Percentiles rank a stretch among this genome's conserved stretches.
These are phyloP conservation scores for Macrochelys suwanniensis DNA, from an alignment of 2,797 vertebrate genomes.

Conservation along the genomic window DNA sequence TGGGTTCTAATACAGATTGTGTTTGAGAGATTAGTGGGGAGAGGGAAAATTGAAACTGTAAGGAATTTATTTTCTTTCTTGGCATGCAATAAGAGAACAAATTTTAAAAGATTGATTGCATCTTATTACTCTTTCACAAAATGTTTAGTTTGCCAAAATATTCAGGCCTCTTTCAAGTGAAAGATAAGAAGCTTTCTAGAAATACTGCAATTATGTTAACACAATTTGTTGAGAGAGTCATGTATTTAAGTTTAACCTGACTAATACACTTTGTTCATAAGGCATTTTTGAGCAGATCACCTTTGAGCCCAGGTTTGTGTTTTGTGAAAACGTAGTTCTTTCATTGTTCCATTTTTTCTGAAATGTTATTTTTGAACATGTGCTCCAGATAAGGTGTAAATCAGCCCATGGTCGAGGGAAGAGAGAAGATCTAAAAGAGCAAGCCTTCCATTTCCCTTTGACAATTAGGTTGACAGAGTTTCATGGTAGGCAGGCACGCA, in stretches of 20 bases:
- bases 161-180: neutral
- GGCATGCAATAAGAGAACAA: neutral
- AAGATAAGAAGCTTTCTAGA: neutral
- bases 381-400: neutral
- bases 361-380: neutral
- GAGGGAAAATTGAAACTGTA: rapidly evolving
- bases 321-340: neutral
- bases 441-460: neutral
- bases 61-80: neutral
- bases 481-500: neutral
- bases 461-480: neutral
- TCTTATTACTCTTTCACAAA: neutral
- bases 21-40: neutral
- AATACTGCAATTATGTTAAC: neutral
- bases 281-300: neutral
- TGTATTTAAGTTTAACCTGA: neutral
- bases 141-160: neutral
- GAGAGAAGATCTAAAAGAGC: neutral
- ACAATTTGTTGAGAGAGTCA: neutral
- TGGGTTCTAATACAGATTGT: neutral
- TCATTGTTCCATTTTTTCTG: neutral
- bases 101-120: neutral
- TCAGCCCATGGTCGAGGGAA: neutral
- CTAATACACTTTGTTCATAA: neutral
- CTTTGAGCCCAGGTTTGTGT: neutral